These are phyloP conservation scores for Anisognathus igniventris DNA, from an alignment of 2,797 vertebrate genomes.

Conservation along the genomic window DNA sequence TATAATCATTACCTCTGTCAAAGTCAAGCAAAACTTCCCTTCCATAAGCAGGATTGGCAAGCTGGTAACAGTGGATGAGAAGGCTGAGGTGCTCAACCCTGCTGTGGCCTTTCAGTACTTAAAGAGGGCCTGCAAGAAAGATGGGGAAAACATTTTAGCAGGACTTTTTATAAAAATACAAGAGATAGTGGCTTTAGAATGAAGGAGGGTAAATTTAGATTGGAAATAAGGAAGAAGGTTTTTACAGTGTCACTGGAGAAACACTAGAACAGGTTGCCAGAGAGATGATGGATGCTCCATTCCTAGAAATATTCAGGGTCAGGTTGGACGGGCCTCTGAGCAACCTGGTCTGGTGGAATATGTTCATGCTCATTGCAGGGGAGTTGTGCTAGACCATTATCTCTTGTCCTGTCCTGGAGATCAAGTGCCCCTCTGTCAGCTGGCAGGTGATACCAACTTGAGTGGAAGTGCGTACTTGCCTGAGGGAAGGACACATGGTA, in stretches of 20 bases:
- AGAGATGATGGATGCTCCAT: background rate
- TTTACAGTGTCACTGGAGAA: background rate
- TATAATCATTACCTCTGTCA: background rate
- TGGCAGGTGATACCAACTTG: background rate
- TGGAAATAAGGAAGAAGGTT: background rate
- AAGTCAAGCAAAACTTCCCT: background rate
- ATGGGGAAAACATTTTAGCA: background rate
- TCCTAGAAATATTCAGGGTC: background rate
- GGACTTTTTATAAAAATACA: background rate
- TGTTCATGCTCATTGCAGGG: accelerated
- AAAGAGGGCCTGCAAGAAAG: background rate
- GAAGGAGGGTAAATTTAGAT: background rate
- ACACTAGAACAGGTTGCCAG: background rate
- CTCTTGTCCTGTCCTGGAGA: background rate
- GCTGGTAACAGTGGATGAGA: background rate
- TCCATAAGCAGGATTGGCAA: background rate
- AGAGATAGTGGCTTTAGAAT: background rate
- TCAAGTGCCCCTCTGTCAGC: background rate
- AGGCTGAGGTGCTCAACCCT: background rate
- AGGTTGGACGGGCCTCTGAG: accelerated
- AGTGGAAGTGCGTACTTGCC: background rate
- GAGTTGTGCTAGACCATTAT: background rate
- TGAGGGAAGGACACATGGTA: background rate
- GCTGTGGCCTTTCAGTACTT: background rate
- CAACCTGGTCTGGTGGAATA: background rate